Evolutionary conservation across 2,113 vertebrate genomes (phyloP).

Genomic region (Lates calcarifer): DNA sequence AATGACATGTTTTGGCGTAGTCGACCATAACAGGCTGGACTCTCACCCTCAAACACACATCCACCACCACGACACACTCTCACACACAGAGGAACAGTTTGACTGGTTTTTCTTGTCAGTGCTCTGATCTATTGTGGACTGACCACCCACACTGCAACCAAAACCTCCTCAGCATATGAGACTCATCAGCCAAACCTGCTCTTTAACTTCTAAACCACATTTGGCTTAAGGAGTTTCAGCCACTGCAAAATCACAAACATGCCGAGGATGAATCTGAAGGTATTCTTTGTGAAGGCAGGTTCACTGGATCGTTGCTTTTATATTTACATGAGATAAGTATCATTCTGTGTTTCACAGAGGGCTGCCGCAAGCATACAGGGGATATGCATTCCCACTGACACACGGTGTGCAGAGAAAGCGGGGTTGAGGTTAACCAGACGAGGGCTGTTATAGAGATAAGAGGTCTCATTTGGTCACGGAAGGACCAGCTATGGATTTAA

Average conservation of each 20-base stretch:
- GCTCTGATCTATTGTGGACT: conserved; percentile 52
- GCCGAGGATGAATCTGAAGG: background rate
- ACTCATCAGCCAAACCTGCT: conserved; percentile 46
- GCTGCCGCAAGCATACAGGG: conserved; percentile 16
- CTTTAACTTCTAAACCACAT: conserved; percentile 18
- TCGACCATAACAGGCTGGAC: conserved; percentile 49
- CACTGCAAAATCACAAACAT: conserved; percentile 25
- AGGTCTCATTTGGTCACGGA: conserved; percentile 65
- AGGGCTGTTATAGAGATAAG: conserved; percentile 61
- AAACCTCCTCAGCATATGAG: conserved; percentile 47
- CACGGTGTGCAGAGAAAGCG: background rate
- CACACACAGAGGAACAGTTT: conserved; percentile 33
- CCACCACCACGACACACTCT: conserved; percentile 21
- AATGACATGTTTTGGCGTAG: conserved; percentile 69
- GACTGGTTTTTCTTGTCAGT: conserved; percentile 52
- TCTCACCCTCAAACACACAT: conserved; percentile 41
- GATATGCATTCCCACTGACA: conserved; percentile 51
- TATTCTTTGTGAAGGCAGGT: background rate
- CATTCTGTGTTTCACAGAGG: conserved; percentile 26
- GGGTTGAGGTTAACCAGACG: conserved; percentile 73
- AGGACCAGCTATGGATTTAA: conserved; percentile 63
- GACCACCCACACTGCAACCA: conserved; percentile 73
- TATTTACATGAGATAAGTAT: conserved; percentile 48
- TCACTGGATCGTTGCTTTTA: background rate
- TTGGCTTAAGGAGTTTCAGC: conserved; percentile 38